Evolutionary conservation across 2,797 vertebrate species (phyloP).

Genomic region (Pristis pectinata): DNA sequence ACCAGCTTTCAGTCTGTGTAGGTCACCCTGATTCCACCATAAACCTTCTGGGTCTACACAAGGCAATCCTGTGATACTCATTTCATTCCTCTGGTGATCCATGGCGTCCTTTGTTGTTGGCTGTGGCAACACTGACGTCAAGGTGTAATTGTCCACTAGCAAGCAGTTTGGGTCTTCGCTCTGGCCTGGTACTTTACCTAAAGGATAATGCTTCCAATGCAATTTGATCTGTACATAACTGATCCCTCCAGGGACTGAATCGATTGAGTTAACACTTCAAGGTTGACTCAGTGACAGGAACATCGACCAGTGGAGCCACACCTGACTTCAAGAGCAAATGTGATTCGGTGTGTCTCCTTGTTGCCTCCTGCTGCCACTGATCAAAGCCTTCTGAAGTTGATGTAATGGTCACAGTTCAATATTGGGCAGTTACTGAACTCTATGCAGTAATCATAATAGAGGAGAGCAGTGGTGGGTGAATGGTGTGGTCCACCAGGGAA

Average conservation of each 20-base stretch:
- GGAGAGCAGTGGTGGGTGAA: constrained; percentile 34
- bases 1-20: constrained; percentile 61
- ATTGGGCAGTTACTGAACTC: constrained; percentile 44
- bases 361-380: too few relatives aligned
- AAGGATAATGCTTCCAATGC: constrained; percentile 73
- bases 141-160: constrained; percentile 72
- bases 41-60: constrained; percentile 49
- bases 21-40: constrained; percentile 61
- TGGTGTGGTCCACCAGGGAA: constrained; percentile 43
- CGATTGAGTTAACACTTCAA: too few relatives aligned
- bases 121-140: constrained; percentile 81
- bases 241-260: too few relatives aligned
- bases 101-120: constrained; percentile 61
- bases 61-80: constrained; percentile 34
- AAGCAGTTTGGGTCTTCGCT: constrained; percentile 79
- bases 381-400: constrained; percentile 28
- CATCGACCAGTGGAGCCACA: too few relatives aligned
- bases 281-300: too few relatives aligned
- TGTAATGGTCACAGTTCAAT: constrained; percentile 48
- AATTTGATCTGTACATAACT: constrained; percentile 81
- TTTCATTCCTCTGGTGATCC: constrained; percentile 43
- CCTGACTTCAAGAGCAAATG: too few relatives aligned
- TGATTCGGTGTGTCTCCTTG: too few relatives aligned
- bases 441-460: constrained; percentile 47
- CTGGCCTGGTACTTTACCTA: constrained; percentile 84